Conservation (phyloP, 2,888 invertebrate genomes). For the Mylabris sibirica region DNA sequence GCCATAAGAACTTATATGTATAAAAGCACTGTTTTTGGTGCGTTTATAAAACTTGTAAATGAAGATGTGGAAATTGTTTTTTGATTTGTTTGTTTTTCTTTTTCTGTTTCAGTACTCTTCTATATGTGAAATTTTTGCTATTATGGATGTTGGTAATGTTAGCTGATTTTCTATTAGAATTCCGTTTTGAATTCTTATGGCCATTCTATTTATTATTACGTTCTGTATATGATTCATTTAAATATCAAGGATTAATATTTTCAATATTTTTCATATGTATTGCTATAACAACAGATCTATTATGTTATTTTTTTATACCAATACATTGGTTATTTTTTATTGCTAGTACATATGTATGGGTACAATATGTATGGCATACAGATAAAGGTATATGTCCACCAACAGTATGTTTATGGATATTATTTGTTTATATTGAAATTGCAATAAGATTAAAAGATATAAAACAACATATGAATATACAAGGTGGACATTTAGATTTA, state of each 20-base stretch:
- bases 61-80: no score
- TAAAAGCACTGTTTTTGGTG: no score
- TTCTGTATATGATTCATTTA: constrained; percentile 96
- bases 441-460: constrained; percentile 84
- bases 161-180: constrained; percentile 96
- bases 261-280: constrained; percentile 98
- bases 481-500: constrained; percentile 81
- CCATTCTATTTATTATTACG: constrained; percentile 96
- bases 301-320: constrained; percentile 99
- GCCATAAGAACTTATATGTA: no score
- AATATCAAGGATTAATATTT: constrained; percentile 98
- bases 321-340: constrained; percentile 97
- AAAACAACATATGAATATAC: constrained; percentile 70
- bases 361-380: constrained; percentile 98
- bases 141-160: constrained; percentile 94
- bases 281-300: constrained; percentile 96
- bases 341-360: constrained; percentile 98
- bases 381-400: constrained; percentile 91
- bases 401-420: constrained; percentile 91
- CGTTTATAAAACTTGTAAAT: no score
- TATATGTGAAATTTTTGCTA: constrained; percentile 94
- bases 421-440: constrained; percentile 94
- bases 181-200: constrained; percentile 99
- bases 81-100: no score
- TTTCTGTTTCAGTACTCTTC: constrained; percentile 80